Percentiles rank a stretch among this genome's conserved stretches.
phyloP scores from a whole-genome alignment of 1,140 invertebrate species.

The Geopemphigus sp. region DNA sequence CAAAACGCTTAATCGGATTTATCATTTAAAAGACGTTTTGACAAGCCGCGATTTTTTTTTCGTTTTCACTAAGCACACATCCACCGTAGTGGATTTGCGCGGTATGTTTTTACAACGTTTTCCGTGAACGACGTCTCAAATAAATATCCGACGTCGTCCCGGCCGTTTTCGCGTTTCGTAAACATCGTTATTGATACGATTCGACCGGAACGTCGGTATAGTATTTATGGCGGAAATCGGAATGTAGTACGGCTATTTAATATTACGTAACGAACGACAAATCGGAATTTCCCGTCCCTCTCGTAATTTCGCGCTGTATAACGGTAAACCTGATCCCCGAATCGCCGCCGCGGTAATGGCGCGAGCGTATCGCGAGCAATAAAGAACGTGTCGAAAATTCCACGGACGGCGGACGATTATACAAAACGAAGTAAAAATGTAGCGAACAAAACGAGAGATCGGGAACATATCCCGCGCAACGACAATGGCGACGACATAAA shows the following conservation, averaged over 20 bases:
- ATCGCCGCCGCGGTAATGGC: neutral
- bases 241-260: neutral
- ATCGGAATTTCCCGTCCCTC: neutral
- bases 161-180: neutral
- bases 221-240: neutral
- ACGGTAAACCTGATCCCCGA: conserved; percentile 10
- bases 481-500: neutral
- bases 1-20: conserved; percentile 50
- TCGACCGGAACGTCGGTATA: conserved; percentile 24
- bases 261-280: neutral
- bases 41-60: neutral
- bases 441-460: no score
- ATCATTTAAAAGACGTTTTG: conserved; percentile 38
- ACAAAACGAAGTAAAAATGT: neutral
- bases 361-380: neutral
- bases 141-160: neutral
- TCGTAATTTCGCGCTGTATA: neutral
- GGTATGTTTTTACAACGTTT: neutral
- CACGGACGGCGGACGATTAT: conserved; percentile 12
- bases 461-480: no score
- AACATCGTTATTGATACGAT: conserved; percentile 29
- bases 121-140: neutral
- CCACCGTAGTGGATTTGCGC: neutral
- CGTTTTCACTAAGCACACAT: conserved; percentile 9
- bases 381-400: conserved; percentile 23